phyloP scores from a whole-genome alignment of 2,888 invertebrate species.

The Chloromyia formosa region DNA sequence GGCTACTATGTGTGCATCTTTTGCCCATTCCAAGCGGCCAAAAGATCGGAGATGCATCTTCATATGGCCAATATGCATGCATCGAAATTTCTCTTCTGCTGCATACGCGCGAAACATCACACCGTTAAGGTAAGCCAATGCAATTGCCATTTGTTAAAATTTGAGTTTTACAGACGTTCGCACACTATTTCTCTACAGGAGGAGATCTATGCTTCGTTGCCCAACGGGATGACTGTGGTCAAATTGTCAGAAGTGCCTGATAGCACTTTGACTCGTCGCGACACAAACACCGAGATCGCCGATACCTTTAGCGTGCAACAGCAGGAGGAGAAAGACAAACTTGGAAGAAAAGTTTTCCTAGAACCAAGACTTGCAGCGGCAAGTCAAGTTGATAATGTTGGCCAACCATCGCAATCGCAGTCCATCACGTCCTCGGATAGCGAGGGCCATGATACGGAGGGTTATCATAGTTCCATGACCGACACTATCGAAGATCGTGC shows the following conservation, averaged over 20 bases:
- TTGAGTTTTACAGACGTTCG: no score
- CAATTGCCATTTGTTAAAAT: no score
- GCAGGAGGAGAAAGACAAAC: no score
- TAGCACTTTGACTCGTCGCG: not conserved
- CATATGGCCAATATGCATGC: conserved; percentile 64
- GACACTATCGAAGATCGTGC: conserved; percentile 3
- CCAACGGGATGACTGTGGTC: not conserved
- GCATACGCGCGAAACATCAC: conserved; percentile 54
- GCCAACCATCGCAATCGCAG: not conserved
- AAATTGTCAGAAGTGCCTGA: not conserved
- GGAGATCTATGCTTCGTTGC: not conserved
- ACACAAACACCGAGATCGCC: not conserved
- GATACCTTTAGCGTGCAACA: no score
- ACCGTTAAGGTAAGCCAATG: not conserved
- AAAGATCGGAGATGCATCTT: conserved; percentile 60
- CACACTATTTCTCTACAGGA: not conserved
- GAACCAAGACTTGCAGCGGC: no score
- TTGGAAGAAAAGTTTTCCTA: no score
- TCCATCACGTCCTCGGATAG: no score
- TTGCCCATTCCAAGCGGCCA: conserved; percentile 63
- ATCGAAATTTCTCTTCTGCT: conserved; percentile 59
- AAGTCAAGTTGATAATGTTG: no score
- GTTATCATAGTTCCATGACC: no score
- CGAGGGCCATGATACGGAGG: not conserved
- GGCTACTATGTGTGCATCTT: conserved; percentile 66